Percentiles rank a stretch among this genome's conserved stretches.
Evolutionary conservation across 2,797 vertebrate genomes (phyloP).

Genomic region (Epinephelus coioides): DNA sequence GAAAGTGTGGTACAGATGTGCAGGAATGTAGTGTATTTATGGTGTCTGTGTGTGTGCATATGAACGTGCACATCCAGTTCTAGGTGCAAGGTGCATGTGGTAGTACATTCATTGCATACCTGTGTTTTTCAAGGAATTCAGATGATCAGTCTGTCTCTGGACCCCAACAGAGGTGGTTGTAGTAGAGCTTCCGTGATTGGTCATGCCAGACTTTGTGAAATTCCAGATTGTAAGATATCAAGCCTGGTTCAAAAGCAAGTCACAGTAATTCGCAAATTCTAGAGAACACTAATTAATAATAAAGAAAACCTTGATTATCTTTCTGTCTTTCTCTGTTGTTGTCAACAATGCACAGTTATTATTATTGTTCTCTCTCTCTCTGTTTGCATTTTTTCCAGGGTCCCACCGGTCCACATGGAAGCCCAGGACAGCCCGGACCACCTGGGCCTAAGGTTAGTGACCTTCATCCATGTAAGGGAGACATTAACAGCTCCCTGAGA

Average conservation of each 20-base stretch:
- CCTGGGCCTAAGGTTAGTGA: constrained; percentile 93
- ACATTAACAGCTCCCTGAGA: not conserved
- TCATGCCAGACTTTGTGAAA: not conserved
- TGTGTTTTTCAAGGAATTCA: constrained; percentile 32
- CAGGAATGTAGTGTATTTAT: constrained; percentile 57
- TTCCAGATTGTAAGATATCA: not conserved
- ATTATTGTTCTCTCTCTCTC: constrained; percentile 6
- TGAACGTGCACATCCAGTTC: constrained; percentile 12
- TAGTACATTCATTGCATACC: constrained; percentile 43
- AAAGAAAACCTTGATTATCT: not conserved
- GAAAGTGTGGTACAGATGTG: constrained; percentile 62
- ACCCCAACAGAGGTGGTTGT: not conserved
- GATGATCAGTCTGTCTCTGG: not conserved
- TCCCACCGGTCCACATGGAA: constrained; percentile 92
- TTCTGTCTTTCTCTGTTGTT: not conserved
- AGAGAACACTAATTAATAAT: not conserved
- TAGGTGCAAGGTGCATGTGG: constrained; percentile 8
- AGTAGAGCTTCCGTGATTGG: not conserved
- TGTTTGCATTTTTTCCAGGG: constrained; percentile 85
- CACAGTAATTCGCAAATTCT: not conserved
- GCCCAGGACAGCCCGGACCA: constrained; percentile 91
- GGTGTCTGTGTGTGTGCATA: not conserved
- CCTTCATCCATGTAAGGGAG: not conserved
- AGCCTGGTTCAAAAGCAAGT: not conserved
- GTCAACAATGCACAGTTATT: not conserved